Conservation (phyloP, 2,888 invertebrate genomes). For the Alloscopus bannaensis region DNA sequence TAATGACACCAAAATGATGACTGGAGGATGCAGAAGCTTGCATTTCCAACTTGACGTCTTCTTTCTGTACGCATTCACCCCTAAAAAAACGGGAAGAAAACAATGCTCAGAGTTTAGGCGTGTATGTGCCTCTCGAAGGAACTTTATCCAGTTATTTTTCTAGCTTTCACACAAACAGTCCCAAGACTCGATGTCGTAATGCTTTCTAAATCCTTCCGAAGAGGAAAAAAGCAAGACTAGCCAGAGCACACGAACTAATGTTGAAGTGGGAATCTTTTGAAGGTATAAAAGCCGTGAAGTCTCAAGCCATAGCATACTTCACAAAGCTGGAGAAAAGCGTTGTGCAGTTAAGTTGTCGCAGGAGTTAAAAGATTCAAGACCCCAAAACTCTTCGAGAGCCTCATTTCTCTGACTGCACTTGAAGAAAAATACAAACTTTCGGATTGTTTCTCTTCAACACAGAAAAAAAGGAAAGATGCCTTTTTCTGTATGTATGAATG, state of each 20-base stretch:
- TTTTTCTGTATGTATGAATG: too few species aligned
- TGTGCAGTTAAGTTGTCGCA: conserved; percentile 25
- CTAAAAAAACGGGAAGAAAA: conserved; percentile 7
- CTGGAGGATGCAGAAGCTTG: too few species aligned
- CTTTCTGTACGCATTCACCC: conserved; percentile 22
- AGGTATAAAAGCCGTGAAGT: too few species aligned
- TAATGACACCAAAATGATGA: background rate
- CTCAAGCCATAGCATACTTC: too few species aligned
- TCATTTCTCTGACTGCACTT: conserved; percentile 15
- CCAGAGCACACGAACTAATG: too few species aligned
- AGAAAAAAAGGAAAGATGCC: too few species aligned
- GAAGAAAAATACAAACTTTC: conserved; percentile 11
- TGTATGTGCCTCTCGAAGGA: too few species aligned
- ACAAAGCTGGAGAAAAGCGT: too few species aligned
- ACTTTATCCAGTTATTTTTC: conserved; percentile 19
- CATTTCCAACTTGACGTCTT: background rate
- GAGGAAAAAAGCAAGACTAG: too few species aligned
- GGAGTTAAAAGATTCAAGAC: background rate
- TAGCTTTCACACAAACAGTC: background rate
- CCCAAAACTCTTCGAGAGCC: background rate
- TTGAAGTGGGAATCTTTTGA: too few species aligned
- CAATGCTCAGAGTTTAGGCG: too few species aligned
- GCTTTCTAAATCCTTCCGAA: conserved; percentile 53
- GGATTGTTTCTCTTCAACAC: too few species aligned
- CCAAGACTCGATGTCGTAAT: conserved; percentile 29